Evolutionary conservation across 2,888 invertebrate species (phyloP), one percentile per base, ranked within the genome.

Genomic region (Macrophya annulata): DNA sequence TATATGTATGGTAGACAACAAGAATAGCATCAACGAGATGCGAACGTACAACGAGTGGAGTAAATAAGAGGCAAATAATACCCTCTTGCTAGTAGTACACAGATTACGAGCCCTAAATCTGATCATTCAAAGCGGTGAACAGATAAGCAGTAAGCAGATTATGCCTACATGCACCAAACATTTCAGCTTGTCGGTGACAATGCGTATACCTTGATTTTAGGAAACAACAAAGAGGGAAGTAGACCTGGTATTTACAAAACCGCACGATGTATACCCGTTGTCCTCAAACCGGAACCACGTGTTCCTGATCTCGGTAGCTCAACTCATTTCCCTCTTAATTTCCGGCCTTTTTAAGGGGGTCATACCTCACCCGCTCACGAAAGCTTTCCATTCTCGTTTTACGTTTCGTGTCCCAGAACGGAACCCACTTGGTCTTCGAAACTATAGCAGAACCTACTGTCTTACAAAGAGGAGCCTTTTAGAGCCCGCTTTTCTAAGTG

Each of bases 321-420:
- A 48, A 71, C 88, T 88, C 89, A 89, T 90, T 90, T 89, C 90
- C 83, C 89, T 88, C 87, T 89, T 89, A 89, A 90, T 90, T 89
- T 90, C 90, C 89, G 89, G 79, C 72, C 87, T 85, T 88, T 86
- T 85, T 86, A 86, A 77, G 72, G 55, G 85, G 85, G 59, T 83
- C 68, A 40, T 65, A 83, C 43, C 37, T 68, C 48, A 71, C 62
- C 43, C 59, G 12, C 43, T 59, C 62, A 25, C 77, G 31, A 77
- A 51, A 77, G 45, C 74, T 43, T 74, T 77, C 77, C 77, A 77
- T 77, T 77, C 77, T 25, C 25, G 25, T 77, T 77, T 77, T 21
- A 55, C 77, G 77, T 51, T 77, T 77, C 77, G 40, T 51, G 37
- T 77, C 55, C 77, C 55, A 55, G 55, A 77, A 55, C 77, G 55